phyloP scores from a whole-genome alignment of 2,888 invertebrate species.

The Idaea dimidiata region DNA sequence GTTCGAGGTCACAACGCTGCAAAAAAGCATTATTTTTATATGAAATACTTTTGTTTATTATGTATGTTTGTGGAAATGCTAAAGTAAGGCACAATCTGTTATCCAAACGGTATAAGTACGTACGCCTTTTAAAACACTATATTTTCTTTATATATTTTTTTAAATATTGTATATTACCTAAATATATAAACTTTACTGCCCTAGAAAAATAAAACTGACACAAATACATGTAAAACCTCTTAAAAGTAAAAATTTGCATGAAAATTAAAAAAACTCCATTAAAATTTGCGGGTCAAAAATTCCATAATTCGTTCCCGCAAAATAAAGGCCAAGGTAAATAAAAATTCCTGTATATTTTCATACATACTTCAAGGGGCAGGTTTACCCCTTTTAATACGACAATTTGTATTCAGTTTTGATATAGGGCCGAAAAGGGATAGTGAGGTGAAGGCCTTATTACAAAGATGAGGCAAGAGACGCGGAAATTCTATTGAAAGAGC shows the following conservation, averaged over 20 bases:
- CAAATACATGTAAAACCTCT: neutral
- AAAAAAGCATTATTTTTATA: too few relatives aligned
- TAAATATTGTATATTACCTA: neutral
- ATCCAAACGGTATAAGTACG: too few relatives aligned
- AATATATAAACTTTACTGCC: neutral
- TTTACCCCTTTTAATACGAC: constrained; percentile 27
- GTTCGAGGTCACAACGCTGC: too few relatives aligned
- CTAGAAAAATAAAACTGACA: neutral
- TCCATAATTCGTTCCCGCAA: neutral
- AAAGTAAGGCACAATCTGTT: too few relatives aligned
- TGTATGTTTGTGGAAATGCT: too few relatives aligned
- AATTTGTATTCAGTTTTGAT: constrained; percentile 30
- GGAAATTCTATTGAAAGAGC: neutral
- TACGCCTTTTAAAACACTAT: too few relatives aligned
- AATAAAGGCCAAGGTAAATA: constrained; percentile 4
- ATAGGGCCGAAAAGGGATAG: constrained; percentile 14
- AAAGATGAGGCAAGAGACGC: neutral
- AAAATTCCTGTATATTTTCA: neutral
- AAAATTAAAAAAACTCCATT: neutral
- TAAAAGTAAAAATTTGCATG: neutral
- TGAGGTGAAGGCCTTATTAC: constrained; percentile 1
- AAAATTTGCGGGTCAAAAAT: neutral
- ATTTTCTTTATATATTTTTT: neutral
- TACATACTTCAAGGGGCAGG: constrained; percentile 12
- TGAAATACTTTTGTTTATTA: too few relatives aligned